phyloP scores from a whole-genome alignment of 2,113 vertebrate species.

The Lichenostomus cassidix region DNA sequence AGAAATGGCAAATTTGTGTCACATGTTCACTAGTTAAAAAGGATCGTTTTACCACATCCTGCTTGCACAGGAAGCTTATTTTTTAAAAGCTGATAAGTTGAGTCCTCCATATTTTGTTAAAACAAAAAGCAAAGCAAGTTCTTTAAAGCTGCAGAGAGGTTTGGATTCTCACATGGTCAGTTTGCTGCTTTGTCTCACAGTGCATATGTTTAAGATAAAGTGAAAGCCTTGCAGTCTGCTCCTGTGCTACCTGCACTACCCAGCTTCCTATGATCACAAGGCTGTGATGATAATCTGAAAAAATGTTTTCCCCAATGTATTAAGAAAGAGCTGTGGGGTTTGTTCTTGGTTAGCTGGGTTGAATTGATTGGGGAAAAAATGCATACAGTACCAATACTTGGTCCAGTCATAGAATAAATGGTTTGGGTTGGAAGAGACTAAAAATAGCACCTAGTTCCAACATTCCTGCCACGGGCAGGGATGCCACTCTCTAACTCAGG shows the following conservation, averaged over 20 bases:
- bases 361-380: background rate
- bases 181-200: background rate
- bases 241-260: background rate
- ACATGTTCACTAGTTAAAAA: constrained; percentile 11
- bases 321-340: background rate
- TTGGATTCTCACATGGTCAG: background rate
- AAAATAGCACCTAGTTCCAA: background rate
- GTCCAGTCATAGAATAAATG: background rate
- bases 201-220: background rate
- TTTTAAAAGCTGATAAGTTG: background rate
- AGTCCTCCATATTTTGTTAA: background rate
- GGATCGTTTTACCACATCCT: constrained; percentile 8
- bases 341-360: background rate
- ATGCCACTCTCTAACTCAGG: background rate
- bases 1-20: background rate
- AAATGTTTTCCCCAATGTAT: background rate
- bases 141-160: background rate
- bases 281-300: background rate
- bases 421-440: background rate
- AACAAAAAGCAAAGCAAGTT: background rate
- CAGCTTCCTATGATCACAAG: background rate
- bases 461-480: background rate
- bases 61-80: background rate
- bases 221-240: background rate
- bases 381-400: background rate